Evolutionary conservation across 2,888 invertebrate species (phyloP).

Genomic region (Amphipoea oculea): DNA sequence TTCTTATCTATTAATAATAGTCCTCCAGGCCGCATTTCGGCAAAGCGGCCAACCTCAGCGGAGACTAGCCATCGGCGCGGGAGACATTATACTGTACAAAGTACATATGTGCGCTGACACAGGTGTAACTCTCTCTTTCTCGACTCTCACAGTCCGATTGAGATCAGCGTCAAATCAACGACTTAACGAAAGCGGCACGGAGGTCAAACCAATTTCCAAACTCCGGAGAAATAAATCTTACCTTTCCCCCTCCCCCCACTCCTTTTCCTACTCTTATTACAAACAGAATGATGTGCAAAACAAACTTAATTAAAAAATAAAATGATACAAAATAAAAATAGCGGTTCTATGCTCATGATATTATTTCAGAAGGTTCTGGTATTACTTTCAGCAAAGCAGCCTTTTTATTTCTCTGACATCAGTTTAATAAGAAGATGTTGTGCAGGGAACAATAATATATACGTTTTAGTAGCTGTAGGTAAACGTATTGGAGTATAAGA

Average conservation of each 20-base stretch:
- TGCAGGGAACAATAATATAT: conserved; percentile 25
- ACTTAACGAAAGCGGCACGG: neutral
- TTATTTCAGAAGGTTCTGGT: conserved; percentile 13
- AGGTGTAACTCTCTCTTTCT: neutral
- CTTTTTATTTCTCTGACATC: conserved; percentile 30
- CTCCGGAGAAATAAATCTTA: neutral
- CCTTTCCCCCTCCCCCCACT: neutral
- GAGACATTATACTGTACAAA: neutral
- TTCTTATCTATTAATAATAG: neutral
- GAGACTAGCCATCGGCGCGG: neutral
- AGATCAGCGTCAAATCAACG: neutral
- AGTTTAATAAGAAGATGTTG: conserved; percentile 46
- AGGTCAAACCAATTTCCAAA: neutral
- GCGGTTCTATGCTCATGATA: conserved; percentile 9
- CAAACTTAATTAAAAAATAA: conserved; percentile 31
- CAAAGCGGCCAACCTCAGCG: neutral
- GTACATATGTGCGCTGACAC: neutral
- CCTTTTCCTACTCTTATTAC: neutral
- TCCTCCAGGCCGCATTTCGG: neutral
- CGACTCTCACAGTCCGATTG: neutral
- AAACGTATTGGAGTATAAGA: conserved; percentile 20
- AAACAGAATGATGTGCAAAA: neutral
- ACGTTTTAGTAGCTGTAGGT: conserved; percentile 24
- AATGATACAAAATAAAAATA: conserved; percentile 12
- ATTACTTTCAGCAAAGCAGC: conserved; percentile 30